These are phyloP conservation scores for Hozukius guyotensis DNA, from an alignment of 2,797 vertebrate genomes.

Conservation along the genomic window DNA sequence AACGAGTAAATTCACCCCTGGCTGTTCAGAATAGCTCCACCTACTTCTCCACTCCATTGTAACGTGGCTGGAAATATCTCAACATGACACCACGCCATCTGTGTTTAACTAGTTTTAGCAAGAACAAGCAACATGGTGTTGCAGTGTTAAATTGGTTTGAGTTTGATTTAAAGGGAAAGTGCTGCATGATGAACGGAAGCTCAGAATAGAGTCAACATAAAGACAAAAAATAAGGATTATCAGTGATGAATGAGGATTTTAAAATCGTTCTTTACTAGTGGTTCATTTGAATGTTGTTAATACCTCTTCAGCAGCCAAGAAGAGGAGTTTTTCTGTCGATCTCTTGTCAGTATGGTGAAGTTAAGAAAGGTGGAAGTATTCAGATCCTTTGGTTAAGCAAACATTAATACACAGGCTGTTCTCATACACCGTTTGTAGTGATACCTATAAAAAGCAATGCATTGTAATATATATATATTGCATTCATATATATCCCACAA, in stretches of 20 bases:
- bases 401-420: background rate
- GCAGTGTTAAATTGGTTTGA: conserved; percentile 34
- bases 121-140: conserved; percentile 43
- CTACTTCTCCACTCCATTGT: conserved; percentile 31
- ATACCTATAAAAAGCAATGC: too few species aligned
- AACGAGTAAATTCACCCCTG: conserved; percentile 21
- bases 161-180: conserved; percentile 37
- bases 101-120: conserved; percentile 55
- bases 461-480: too few species aligned
- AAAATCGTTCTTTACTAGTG: background rate
- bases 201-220: conserved; percentile 6
- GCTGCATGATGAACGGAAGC: conserved; percentile 20
- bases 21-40: conserved; percentile 15
- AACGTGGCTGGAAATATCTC: conserved; percentile 51
- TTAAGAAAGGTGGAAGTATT: background rate
- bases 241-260: background rate
- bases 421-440: too few species aligned
- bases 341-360: background rate
- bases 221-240: background rate
- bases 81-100: conserved; percentile 59
- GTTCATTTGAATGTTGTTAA: background rate
- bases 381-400: background rate
- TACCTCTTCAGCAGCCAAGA: background rate
- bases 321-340: background rate
- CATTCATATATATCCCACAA: too few species aligned